Percentiles rank a stretch among this genome's conserved stretches.
These are phyloP conservation scores for Dryocosmus kuriphilus DNA, from an alignment of 2,888 invertebrate species.

Conservation along the genomic window DNA sequence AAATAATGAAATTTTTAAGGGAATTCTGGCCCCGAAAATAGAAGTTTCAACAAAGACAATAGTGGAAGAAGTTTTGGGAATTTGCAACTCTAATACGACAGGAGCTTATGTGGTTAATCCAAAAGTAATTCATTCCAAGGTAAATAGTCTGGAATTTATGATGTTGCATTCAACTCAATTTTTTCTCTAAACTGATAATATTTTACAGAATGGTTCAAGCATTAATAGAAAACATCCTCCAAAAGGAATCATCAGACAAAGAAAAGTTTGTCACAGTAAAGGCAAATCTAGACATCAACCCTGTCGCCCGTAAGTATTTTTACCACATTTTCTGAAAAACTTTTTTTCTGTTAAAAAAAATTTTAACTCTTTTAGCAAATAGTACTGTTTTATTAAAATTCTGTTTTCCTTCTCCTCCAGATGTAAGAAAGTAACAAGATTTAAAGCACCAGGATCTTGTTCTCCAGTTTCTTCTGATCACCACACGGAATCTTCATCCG, in stretches of 20 bases:
- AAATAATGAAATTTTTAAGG: slow-evolving; percentile 77
- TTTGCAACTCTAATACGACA: slow-evolving; percentile 60
- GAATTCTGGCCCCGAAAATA: slow-evolving; percentile 86
- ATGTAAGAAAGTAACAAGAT: slow-evolving; percentile 42
- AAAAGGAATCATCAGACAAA: slow-evolving; percentile 70
- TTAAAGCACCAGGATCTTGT: slow-evolving; percentile 22
- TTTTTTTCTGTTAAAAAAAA: background rate
- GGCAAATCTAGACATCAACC: slow-evolving; percentile 57
- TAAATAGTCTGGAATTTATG: slow-evolving; percentile 47
- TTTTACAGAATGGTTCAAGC: slow-evolving; percentile 63
- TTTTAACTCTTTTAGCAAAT: background rate
- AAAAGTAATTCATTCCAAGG: slow-evolving; percentile 75
- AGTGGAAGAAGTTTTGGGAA: slow-evolving; percentile 80
- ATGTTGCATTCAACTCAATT: slow-evolving; percentile 12
- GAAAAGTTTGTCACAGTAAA: slow-evolving; percentile 72
- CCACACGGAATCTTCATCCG: slow-evolving; percentile 48
- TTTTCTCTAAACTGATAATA: slow-evolving; percentile 27
- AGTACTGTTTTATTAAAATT: too few species aligned
- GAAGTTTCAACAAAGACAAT: slow-evolving; percentile 84
- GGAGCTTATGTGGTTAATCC: slow-evolving; percentile 74
- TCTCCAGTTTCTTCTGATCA: slow-evolving; percentile 47
- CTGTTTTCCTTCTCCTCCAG: slow-evolving; percentile 36
- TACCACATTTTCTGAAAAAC: background rate
- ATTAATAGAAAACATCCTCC: slow-evolving; percentile 61
- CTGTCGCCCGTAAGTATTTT: slow-evolving; percentile 61